These are phyloP conservation scores for Teleogryllus occipitalis DNA, from an alignment of 1,140 invertebrate genomes.

Conservation along the genomic window DNA sequence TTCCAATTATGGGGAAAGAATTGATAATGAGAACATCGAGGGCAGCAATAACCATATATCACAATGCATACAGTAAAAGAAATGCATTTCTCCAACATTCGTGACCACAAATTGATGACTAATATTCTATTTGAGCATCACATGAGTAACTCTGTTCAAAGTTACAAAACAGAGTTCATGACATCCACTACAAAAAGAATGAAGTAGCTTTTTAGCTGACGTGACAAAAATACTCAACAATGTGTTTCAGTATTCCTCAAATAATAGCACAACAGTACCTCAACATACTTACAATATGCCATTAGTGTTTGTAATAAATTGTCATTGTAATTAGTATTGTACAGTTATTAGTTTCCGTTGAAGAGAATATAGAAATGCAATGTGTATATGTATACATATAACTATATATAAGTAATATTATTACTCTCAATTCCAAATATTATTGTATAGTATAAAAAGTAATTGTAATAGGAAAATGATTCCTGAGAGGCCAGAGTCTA, in stretches of 20 bases:
- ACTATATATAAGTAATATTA: not conserved
- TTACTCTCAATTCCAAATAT: not conserved
- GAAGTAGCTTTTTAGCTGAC: not conserved
- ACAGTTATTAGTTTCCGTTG: not conserved
- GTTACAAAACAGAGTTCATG: no score
- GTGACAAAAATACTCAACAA: not conserved
- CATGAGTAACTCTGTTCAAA: no score
- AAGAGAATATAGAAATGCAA: not conserved
- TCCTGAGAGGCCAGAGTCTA: not conserved
- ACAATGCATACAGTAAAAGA: no score
- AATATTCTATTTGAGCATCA: no score
- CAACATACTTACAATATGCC: not conserved
- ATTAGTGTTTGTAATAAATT: not conserved
- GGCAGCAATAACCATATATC: no score
- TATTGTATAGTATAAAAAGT: not conserved
- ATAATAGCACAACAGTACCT: slow-evolving; percentile 4
- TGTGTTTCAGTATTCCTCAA: not conserved
- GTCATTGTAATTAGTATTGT: not conserved
- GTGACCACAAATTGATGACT: no score
- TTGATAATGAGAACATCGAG: no score
- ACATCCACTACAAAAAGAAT: not conserved
- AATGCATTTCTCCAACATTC: no score
- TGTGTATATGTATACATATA: not conserved
- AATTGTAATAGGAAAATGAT: not conserved
- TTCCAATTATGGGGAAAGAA: no score